Evolutionary conservation across 2,113 vertebrate species (phyloP).

Genomic region (Opisthocomus hoazin): DNA sequence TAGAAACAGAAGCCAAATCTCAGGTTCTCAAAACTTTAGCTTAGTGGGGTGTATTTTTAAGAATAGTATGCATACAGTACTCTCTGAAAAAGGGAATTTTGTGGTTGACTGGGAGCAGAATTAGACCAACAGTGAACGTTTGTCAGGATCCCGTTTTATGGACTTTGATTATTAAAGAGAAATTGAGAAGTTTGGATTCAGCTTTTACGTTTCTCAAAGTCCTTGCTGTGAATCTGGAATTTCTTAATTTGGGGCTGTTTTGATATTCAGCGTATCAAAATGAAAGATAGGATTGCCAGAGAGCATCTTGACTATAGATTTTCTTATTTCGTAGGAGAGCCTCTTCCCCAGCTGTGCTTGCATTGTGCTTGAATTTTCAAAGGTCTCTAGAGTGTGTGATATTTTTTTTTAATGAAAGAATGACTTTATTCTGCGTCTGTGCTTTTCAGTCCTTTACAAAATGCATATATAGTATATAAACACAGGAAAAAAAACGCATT

Average conservation of each 20-base stretch:
- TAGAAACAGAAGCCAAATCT: not conserved
- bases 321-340: not conserved
- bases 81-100: not conserved
- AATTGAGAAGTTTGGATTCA: not conserved
- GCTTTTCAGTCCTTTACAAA: not conserved
- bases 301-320: not conserved
- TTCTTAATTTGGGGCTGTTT: not conserved
- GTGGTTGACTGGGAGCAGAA: not conserved
- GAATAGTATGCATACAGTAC: accelerated
- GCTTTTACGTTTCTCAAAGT: not conserved
- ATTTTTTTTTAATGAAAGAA: not conserved
- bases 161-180: not conserved
- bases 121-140: not conserved
- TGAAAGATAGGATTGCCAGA: not conserved
- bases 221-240: not conserved
- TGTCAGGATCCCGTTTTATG: not conserved
- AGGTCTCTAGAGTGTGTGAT: not conserved
- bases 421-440: not conserved
- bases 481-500: accelerated
- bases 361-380: not conserved
- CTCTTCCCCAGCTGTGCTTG: not conserved
- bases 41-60: not conserved
- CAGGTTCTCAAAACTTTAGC: not conserved
- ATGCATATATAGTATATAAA: not conserved
- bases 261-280: not conserved